Evolutionary conservation across 2,888 invertebrate species (phyloP).

Genomic region (Aspidiotus rigidus): DNA sequence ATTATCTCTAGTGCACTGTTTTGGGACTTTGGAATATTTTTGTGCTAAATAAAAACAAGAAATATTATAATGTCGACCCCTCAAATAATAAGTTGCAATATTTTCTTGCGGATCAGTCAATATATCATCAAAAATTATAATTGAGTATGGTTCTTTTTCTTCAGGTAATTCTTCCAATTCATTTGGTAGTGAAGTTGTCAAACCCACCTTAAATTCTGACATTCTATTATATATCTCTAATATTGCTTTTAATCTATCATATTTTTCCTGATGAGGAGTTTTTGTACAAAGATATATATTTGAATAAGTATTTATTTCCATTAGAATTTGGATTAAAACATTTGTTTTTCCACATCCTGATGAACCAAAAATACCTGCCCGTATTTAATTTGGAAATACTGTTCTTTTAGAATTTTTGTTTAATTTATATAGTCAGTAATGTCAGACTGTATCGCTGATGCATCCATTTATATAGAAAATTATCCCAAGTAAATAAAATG

Average conservation of each 20-base stretch:
- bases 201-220: not conserved
- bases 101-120: conserved; percentile 18
- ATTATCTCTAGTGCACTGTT: conserved; percentile 12
- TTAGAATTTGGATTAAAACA: conserved; percentile 5
- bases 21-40: conserved; percentile 9
- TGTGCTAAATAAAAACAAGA: conserved; percentile 12
- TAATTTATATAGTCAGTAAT: conserved; percentile 8
- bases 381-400: not conserved
- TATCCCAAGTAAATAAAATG: conserved; percentile 1
- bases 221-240: not conserved
- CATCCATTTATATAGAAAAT: not conserved
- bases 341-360: conserved; percentile 14
- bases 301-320: conserved; percentile 1
- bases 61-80: conserved; percentile 15
- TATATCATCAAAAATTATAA: conserved; percentile 23
- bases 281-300: conserved; percentile 3
- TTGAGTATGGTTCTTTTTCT: conserved; percentile 8
- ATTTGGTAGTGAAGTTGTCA: conserved; percentile 6
- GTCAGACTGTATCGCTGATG: not conserved
- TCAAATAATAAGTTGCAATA: conserved; percentile 14
- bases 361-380: conserved; percentile 5
- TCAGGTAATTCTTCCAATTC: conserved; percentile 3
- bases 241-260: conserved; percentile 1
- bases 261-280: conserved; percentile 4
- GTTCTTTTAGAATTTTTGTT: conserved; percentile 1